phyloP scores from a whole-genome alignment of 2,888 invertebrate genomes.

The Acanthosepion pharaonis region DNA sequence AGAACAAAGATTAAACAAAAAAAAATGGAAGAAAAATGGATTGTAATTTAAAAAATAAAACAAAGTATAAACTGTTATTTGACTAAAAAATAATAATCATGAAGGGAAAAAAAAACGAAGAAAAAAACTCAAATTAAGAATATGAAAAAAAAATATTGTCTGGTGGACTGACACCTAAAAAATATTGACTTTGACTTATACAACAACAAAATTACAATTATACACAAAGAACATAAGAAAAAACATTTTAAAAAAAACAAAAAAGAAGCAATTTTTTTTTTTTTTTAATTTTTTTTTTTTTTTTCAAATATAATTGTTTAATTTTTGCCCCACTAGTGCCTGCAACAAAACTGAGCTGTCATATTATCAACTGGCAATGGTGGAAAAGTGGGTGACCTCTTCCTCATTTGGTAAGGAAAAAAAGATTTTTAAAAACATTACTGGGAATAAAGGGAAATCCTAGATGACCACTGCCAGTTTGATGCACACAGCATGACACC shows the following conservation, averaged over 20 bases:
- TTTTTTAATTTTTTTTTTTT: conserved; percentile 25
- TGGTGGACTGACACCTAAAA: neutral
- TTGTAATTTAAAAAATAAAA: neutral
- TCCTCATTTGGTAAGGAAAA: neutral
- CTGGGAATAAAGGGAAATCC: neutral
- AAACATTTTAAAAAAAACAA: neutral
- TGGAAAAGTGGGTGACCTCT: conserved; percentile 7
- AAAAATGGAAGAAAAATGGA: neutral
- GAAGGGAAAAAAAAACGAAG: neutral
- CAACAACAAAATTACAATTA: neutral
- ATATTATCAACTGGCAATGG: conserved; percentile 38
- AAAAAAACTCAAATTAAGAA: neutral
- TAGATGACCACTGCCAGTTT: neutral
- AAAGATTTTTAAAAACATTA: neutral
- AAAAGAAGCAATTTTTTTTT: neutral
- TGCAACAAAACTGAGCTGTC: conserved; percentile 39
- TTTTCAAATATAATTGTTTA: conserved; percentile 23
- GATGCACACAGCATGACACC: neutral
- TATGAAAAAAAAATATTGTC: neutral
- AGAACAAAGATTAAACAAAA: neutral
- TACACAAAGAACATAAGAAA: neutral
- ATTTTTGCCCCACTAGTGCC: conserved; percentile 45
- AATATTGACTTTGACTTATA: neutral
- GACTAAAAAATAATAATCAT: neutral
- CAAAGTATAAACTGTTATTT: neutral